Conservation (phyloP, 2,888 invertebrate species). For the Rhodophaea formosa region DNA sequence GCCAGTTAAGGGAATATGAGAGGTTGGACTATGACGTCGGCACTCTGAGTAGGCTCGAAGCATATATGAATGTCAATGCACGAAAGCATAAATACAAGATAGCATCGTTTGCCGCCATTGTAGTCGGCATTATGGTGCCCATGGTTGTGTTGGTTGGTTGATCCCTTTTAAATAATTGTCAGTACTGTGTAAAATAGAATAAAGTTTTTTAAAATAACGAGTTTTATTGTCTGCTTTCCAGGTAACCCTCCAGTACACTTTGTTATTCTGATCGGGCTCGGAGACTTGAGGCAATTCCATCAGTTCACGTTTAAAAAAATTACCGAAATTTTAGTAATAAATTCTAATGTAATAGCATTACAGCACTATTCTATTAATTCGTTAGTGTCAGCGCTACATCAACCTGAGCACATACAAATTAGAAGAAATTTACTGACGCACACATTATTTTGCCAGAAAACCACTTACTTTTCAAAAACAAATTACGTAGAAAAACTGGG, state of each 20-base stretch:
- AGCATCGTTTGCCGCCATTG: conserved; percentile 59
- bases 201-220: conserved; percentile 12
- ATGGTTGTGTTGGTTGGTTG: conserved; percentile 59
- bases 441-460: not conserved
- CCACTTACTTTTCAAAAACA: not conserved
- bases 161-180: conserved; percentile 24
- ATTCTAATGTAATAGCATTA: not conserved
- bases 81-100: conserved; percentile 67
- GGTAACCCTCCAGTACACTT: not conserved
- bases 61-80: conserved; percentile 63
- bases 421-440: not conserved
- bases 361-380: not conserved
- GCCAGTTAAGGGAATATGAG: conserved; percentile 88
- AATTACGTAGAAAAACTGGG: too few species aligned
- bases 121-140: conserved; percentile 62
- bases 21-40: conserved; percentile 60
- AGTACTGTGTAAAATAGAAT: conserved; percentile 14
- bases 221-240: conserved; percentile 21
- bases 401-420: not conserved
- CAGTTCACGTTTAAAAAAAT: not conserved
- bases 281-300: not conserved
- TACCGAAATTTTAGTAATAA: not conserved
- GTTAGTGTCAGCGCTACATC: not conserved
- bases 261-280: not conserved
- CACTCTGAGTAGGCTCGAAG: conserved; percentile 59